Percentiles rank a stretch among this genome's conserved stretches.
These are phyloP conservation scores for Chaunax sp. DNA, from an alignment of 2,797 vertebrate species.

Conservation along the genomic window DNA sequence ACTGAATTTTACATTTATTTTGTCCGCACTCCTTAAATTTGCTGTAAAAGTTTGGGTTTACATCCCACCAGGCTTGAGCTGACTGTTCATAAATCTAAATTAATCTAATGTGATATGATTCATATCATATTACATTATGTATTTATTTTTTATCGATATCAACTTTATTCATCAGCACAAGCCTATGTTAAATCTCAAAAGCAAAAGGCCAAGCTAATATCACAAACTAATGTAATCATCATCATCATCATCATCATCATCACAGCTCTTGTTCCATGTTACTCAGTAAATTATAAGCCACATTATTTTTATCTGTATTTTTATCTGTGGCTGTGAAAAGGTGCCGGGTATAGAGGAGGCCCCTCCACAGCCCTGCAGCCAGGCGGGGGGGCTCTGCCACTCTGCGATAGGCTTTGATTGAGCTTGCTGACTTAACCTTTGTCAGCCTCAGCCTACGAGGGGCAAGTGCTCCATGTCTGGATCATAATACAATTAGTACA, in stretches of 20 bases:
- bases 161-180: neutral
- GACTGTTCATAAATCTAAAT: slow-evolving; percentile 1
- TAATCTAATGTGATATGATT: slow-evolving; percentile 3
- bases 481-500: slow-evolving; percentile 94
- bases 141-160: slow-evolving; percentile 3
- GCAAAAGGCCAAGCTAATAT: neutral
- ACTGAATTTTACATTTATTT: slow-evolving; percentile 19
- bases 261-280: neutral
- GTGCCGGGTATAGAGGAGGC: slow-evolving; percentile 68
- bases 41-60: neutral
- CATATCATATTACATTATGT: neutral
- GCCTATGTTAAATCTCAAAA: neutral
- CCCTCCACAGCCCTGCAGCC: slow-evolving; percentile 72
- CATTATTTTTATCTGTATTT: slow-evolving; percentile 1
- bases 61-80: neutral
- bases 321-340: slow-evolving; percentile 59
- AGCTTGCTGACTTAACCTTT: slow-evolving; percentile 93
- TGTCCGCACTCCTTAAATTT: neutral
- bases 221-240: neutral
- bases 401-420: slow-evolving; percentile 83
- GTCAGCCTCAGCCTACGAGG: slow-evolving; percentile 88
- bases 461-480: slow-evolving; percentile 90
- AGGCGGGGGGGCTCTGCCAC: slow-evolving; percentile 72
- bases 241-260: too few species aligned
- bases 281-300: neutral